Conservation (phyloP, 53 echinoderm and acorn worm species). For the Temnopleurus reevesii region DNA sequence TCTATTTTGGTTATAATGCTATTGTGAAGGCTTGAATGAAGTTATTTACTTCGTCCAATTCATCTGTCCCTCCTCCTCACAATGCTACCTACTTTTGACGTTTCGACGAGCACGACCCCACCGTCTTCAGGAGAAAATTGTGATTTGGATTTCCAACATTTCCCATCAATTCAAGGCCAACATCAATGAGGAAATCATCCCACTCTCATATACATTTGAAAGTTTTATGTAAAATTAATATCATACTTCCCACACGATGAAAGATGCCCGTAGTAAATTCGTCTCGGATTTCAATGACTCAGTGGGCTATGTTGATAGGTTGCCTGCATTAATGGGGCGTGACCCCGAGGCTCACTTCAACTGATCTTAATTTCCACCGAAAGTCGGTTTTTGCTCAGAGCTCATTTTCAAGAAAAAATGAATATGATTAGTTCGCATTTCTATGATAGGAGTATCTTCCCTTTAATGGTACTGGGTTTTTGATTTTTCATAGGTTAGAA, state of each 20-base stretch:
- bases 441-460: background rate
- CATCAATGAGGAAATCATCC: background rate
- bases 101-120: too few species aligned
- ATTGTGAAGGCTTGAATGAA: too few species aligned
- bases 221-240: background rate
- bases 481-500: too few species aligned
- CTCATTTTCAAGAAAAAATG: background rate
- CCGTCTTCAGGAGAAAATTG: too few species aligned
- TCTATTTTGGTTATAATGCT: too few species aligned
- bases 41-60: too few species aligned
- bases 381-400: conserved; percentile 4
- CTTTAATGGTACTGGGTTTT: background rate
- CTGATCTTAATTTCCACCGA: background rate
- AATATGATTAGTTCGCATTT: conserved; percentile 24
- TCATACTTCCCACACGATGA: background rate
- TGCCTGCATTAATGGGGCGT: background rate
- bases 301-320: background rate
- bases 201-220: background rate
- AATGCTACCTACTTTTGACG: too few species aligned
- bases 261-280: background rate
- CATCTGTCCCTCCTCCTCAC: too few species aligned
- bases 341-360: background rate
- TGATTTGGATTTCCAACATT: too few species aligned
- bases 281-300: background rate
- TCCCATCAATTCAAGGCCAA: too few species aligned